Percentiles rank a stretch among this genome's conserved stretches.
Evolutionary conservation across 2,797 vertebrate genomes (phyloP).

Genomic region (Xenentodon cancila): DNA sequence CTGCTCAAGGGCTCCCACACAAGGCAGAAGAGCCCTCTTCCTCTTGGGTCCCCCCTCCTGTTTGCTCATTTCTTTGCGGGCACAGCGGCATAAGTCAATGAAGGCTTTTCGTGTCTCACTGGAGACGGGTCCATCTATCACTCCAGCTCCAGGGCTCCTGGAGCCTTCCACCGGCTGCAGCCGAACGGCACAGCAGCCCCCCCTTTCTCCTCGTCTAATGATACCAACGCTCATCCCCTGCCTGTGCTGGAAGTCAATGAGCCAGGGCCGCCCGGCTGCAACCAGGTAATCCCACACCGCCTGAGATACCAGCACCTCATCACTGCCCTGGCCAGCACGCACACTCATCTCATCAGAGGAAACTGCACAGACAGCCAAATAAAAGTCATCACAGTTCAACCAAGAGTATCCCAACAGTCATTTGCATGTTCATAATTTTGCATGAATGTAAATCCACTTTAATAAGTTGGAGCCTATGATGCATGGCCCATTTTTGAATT

Average conservation of each 20-base stretch:
- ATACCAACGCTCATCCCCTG: slow-evolving; percentile 91
- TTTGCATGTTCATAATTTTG: background rate
- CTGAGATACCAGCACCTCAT: slow-evolving; percentile 94
- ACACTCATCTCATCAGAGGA: slow-evolving; percentile 88
- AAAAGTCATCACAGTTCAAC: slow-evolving; percentile 33
- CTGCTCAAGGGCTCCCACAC: slow-evolving; percentile 82
- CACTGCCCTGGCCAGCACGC: slow-evolving; percentile 89
- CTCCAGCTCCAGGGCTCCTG: slow-evolving; percentile 73
- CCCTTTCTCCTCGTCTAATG: slow-evolving; percentile 89
- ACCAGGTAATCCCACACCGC: slow-evolving; percentile 97
- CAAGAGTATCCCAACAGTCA: slow-evolving; percentile 13
- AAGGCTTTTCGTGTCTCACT: slow-evolving; percentile 89
- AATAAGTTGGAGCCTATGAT: slow-evolving; percentile 26
- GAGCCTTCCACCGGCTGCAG: slow-evolving; percentile 87
- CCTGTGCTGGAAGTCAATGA: slow-evolving; percentile 92
- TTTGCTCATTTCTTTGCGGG: slow-evolving; percentile 93
- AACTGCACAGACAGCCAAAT: slow-evolving; percentile 74
- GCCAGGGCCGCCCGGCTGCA: slow-evolving; percentile 88
- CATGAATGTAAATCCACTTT: slow-evolving; percentile 9
- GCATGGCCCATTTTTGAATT: background rate
- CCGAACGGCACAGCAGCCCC: slow-evolving; percentile 92
- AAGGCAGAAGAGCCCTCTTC: slow-evolving; percentile 87
- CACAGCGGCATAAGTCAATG: slow-evolving; percentile 90
- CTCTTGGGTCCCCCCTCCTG: slow-evolving; percentile 89
- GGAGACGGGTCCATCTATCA: slow-evolving; percentile 80